phyloP scores from a whole-genome alignment of 2,888 invertebrate genomes.

The Microctonus aethiopoides region DNA sequence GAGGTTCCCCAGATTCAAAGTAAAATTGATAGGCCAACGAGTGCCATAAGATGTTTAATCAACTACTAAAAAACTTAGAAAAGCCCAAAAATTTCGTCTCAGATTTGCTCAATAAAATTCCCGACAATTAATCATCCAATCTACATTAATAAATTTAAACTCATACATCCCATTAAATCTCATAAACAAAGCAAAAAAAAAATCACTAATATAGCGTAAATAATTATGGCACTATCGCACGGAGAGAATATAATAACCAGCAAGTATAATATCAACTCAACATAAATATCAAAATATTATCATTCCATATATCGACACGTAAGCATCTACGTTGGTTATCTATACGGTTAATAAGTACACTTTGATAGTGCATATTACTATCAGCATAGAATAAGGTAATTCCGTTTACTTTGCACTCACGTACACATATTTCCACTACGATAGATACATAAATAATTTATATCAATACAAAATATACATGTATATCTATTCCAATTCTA shows the following conservation, averaged over 20 bases:
- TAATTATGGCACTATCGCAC: not conserved
- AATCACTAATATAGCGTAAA: not conserved
- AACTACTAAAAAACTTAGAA: too few relatives aligned
- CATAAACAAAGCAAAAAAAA: not conserved
- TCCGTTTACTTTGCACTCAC: slow-evolving; percentile 30
- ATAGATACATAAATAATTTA: slow-evolving; percentile 14
- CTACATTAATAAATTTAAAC: too few relatives aligned
- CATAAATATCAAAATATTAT: slow-evolving; percentile 23
- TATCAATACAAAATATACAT: not conserved
- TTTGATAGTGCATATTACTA: slow-evolving; percentile 31
- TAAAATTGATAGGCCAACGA: too few relatives aligned
- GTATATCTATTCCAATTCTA: not conserved
- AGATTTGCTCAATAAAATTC: too few relatives aligned
- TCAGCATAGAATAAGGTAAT: slow-evolving; percentile 22
- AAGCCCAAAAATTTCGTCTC: too few relatives aligned
- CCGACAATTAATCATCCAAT: too few relatives aligned
- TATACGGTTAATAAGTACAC: slow-evolving; percentile 13
- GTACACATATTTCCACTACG: slow-evolving; percentile 15
- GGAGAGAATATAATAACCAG: not conserved
- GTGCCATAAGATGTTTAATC: too few relatives aligned
- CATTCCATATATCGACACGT: slow-evolving; percentile 28
- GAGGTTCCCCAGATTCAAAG: too few relatives aligned
- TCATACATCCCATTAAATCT: too few relatives aligned
- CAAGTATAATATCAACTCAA: not conserved
- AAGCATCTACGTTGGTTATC: slow-evolving; percentile 25